Base-by-base conservation (phyloP, 2,888 invertebrate genomes). In the Nezara viridula region DNA sequence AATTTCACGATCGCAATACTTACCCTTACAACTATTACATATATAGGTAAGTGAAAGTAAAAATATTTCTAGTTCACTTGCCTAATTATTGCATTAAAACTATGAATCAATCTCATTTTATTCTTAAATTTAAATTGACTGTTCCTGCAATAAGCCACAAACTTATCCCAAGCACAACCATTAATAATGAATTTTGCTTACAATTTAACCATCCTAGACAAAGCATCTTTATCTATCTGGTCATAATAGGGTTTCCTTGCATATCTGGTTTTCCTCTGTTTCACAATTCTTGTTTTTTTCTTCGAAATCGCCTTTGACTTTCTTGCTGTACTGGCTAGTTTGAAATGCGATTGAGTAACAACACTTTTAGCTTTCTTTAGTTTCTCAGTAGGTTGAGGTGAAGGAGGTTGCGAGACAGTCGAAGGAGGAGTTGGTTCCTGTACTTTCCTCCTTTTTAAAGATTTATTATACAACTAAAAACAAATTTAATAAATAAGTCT, bases 191-290 rank as follows among this genome's bases (percentile, higher is more conserved):
- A 86, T 50, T 44, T 40, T 21, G 88, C 90, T 90, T 49, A 91
- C 40, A 94, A 91, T 50, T 94, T 94, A 7, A 94, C 94, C 94
- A 96, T 95, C 81, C 94, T 93, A 86, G 94, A 94, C 86, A 95
- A 92, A 0, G 96, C 96, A 90, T 94, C 94, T 44, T 94, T 94
- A 92, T 96, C 96, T 19, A 95, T 92, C 4, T 95, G 95, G 91
- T 96, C 96, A 89, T 95, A 94, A 89, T 92, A 92, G 3, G 92
- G 92, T 86, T 91, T 91, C 21, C 90, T 88, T 24, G 50, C 50
- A 40, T 66, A 77, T 85, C 77, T 91, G 14, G 85, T 52, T 47
- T 55, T 85, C 77, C 89, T 89, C 24, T 90, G 91, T 49, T 90
- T 88, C 49, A 91, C 73, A 19, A 90, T 60, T 52, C 91, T 55